Percentiles rank a stretch among this genome's conserved stretches.
phyloP scores from a whole-genome alignment of 2,113 vertebrate species.

The Thymallus thymallus region DNA sequence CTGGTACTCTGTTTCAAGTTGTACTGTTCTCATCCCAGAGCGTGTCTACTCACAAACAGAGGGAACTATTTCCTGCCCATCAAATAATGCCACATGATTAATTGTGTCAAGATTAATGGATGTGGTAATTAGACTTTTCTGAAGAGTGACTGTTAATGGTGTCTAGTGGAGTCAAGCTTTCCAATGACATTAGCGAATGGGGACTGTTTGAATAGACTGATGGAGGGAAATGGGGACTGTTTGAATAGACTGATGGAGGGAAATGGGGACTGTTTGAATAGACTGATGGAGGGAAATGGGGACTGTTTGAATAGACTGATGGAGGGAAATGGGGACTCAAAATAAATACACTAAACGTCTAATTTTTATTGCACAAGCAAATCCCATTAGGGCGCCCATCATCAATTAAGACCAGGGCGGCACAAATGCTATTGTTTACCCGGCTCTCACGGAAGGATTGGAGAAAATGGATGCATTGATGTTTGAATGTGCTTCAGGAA shows the following conservation, averaged over 20 bases:
- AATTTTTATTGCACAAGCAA: slow-evolving; percentile 24
- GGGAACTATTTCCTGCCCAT: slow-evolving; percentile 2
- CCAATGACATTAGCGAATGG: slow-evolving; percentile 30
- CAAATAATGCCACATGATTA: slow-evolving; percentile 28
- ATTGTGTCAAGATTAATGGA: slow-evolving; percentile 30
- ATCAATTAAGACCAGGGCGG: slow-evolving; percentile 37
- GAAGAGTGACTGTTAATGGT: slow-evolving; percentile 35
- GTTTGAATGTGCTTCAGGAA: slow-evolving; percentile 28
- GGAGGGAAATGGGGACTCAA: slow-evolving; percentile 16
- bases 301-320: too few species aligned
- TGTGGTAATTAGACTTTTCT: slow-evolving; percentile 34
- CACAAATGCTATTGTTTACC: slow-evolving; percentile 38
- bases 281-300: too few species aligned
- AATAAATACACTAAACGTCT: slow-evolving; percentile 18
- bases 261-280: too few species aligned
- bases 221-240: too few species aligned
- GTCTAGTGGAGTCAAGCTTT: neutral
- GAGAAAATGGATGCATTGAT: slow-evolving; percentile 28
- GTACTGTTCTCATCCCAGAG: neutral
- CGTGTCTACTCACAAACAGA: neutral
- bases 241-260: too few species aligned
- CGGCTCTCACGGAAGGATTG: slow-evolving; percentile 20
- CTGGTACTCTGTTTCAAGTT: neutral
- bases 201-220: slow-evolving; percentile 16
- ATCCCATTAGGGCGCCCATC: slow-evolving; percentile 36